Percentiles rank a stretch among this genome's conserved stretches.
Evolutionary conservation across 2,113 vertebrate species (phyloP).

Genomic region (Phrynosoma blainvillii): DNA sequence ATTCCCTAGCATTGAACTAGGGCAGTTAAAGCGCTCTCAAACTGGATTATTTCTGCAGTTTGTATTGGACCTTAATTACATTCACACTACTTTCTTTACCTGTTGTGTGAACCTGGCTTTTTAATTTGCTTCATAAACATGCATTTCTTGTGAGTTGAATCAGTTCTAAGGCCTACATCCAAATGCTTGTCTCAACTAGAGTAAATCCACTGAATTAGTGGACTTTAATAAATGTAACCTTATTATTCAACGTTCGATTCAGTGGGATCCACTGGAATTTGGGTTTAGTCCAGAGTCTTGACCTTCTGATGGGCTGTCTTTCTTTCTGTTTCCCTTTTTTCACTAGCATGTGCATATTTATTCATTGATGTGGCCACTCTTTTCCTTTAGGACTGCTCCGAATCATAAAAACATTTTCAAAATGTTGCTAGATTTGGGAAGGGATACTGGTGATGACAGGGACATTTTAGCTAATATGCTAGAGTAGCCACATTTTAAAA

Average conservation of each 20-base stretch:
- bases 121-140: not conserved
- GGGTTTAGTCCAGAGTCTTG: no score
- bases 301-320: not conserved
- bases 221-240: no score
- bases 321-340: not conserved
- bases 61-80: not conserved
- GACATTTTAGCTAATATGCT: not conserved
- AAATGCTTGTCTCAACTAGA: no score
- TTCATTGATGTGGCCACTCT: not conserved
- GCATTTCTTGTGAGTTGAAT: not conserved
- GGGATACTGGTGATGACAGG: not conserved
- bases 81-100: no score
- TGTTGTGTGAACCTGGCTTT: not conserved
- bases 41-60: no score
- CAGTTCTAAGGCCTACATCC: not conserved
- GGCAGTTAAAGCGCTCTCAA: no score
- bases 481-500: not conserved
- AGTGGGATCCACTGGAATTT: no score
- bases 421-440: not conserved
- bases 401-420: not conserved
- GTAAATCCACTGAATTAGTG: no score
- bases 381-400: not conserved
- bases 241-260: no score
- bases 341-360: slow-evolving; percentile 9
- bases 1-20: no score